phyloP scores from a whole-genome alignment of 53 echinoderm and acorn worm genomes.

The Actinopyga echinites region DNA sequence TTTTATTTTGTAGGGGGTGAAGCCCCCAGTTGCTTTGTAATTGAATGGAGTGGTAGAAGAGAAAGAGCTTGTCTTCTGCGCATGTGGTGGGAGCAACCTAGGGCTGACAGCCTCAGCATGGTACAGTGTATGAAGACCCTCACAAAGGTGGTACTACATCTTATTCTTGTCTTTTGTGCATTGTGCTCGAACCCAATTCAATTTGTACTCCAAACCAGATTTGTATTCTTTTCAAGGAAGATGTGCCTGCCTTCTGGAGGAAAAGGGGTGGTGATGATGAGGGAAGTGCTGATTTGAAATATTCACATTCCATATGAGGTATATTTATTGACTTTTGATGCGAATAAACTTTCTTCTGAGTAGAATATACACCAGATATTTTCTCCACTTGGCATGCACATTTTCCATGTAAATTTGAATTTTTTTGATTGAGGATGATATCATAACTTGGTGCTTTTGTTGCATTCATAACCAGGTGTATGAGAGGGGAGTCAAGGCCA shows the following conservation, averaged over 20 bases:
- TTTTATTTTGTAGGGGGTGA: not conserved
- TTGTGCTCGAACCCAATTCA: not conserved
- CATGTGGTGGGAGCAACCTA: constrained; percentile 39
- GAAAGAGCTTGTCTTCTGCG: constrained; percentile 33
- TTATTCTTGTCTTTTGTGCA: constrained; percentile 31
- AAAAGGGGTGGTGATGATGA: no score
- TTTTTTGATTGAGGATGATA: not conserved
- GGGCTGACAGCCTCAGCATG: constrained; percentile 25
- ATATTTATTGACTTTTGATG: no score
- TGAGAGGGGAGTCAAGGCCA: constrained; percentile 74
- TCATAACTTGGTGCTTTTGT: not conserved
- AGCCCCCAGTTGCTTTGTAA: not conserved
- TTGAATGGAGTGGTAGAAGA: constrained; percentile 8
- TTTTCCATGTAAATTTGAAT: not conserved
- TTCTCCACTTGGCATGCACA: not conserved
- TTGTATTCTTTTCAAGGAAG: no score
- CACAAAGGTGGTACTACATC: constrained; percentile 38
- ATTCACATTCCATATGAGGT: no score
- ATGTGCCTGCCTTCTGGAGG: no score
- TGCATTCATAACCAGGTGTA: constrained; percentile 62
- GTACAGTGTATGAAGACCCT: constrained; percentile 37
- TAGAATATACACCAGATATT: not conserved
- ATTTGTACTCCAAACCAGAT: no score
- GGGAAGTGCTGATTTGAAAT: no score
- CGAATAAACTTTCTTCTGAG: no score